phyloP scores from a whole-genome alignment of 1,140 invertebrate species.

The Heliothis virescens region DNA sequence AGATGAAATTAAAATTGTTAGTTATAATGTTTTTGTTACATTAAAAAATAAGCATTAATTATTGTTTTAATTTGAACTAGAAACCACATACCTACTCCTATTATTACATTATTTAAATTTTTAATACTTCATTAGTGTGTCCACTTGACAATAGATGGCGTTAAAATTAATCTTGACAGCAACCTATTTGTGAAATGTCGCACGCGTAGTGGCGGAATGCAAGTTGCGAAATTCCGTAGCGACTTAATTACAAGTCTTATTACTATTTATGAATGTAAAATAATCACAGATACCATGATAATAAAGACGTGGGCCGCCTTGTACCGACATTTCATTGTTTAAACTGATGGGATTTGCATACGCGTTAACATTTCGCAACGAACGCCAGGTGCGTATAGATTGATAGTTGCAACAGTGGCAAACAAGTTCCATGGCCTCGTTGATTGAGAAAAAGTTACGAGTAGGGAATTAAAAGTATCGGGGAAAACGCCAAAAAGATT shows the following conservation, averaged over 20 bases:
- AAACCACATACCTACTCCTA: no score
- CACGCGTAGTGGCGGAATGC: constrained; percentile 26
- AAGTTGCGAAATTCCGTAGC: constrained; percentile 37
- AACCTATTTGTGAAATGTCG: constrained; percentile 32
- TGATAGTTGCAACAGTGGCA: constrained; percentile 33
- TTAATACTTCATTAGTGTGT: not conserved
- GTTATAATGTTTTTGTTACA: not conserved
- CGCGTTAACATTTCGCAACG: constrained; percentile 50
- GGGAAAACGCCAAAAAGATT: constrained; percentile 83
- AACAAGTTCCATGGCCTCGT: constrained; percentile 47
- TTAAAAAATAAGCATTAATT: no score
- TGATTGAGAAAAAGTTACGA: constrained; percentile 21
- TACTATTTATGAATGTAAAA: constrained; percentile 56
- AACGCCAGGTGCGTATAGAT: constrained; percentile 52
- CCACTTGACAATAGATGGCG: constrained; percentile 56
- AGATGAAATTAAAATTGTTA: not conserved
- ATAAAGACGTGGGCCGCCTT: constrained; percentile 40
- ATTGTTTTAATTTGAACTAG: no score
- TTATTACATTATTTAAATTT: no score
- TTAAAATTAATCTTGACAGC: constrained; percentile 48
- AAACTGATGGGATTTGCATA: constrained; percentile 56
- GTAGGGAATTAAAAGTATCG: constrained; percentile 27
- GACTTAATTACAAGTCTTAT: constrained; percentile 46
- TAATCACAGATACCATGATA: constrained; percentile 46
- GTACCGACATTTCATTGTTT: constrained; percentile 57